phyloP scores from a whole-genome alignment of 2,113 vertebrate species.

The Paracanthobrama guichenoti region DNA sequence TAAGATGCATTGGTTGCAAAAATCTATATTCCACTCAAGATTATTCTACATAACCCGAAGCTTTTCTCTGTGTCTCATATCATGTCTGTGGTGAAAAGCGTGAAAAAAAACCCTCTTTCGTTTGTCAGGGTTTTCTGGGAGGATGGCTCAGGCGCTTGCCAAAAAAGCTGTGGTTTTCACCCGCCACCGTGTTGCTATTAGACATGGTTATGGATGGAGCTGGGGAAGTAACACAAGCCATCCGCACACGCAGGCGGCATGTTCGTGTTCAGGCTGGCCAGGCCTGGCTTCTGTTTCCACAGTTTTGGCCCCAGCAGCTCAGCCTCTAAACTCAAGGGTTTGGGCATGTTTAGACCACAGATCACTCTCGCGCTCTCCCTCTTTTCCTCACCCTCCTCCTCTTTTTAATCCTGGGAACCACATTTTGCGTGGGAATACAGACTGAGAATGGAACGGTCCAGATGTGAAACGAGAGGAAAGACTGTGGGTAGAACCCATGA shows the following conservation, averaged over 20 bases:
- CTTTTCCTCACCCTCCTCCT: constrained; percentile 22
- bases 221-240: constrained; percentile 50
- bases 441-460: constrained; percentile 48
- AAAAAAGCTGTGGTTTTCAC: constrained; percentile 56
- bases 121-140: constrained; percentile 33
- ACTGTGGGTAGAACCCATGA: constrained; percentile 24
- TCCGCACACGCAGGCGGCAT: constrained; percentile 36
- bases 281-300: constrained; percentile 49
- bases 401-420: constrained; percentile 42
- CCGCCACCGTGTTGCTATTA: constrained; percentile 55
- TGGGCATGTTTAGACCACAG: constrained; percentile 38
- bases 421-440: constrained; percentile 52
- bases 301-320: constrained; percentile 46
- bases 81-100: neutral
- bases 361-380: constrained; percentile 21
- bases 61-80: neutral
- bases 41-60: neutral
- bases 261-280: constrained; percentile 42
- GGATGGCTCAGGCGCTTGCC: constrained; percentile 36
- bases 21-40: neutral
- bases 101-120: constrained; percentile 6
- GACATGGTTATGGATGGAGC: constrained; percentile 55
- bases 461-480: constrained; percentile 45
- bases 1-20: constrained; percentile 8
- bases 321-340: constrained; percentile 40